Conservation (phyloP, 2,888 invertebrate species). For the Anorthoa munda region DNA sequence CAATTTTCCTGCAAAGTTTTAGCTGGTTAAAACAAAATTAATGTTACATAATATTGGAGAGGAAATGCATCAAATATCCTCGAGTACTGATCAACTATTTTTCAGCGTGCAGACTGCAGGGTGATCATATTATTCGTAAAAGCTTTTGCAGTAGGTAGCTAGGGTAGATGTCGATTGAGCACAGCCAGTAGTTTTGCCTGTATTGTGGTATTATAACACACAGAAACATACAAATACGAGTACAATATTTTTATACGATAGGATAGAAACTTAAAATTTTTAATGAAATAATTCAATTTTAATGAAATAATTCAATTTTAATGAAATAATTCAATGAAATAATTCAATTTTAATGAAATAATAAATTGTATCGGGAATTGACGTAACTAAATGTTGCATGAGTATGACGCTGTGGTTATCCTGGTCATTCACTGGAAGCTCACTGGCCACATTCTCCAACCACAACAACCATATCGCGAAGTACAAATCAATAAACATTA, state of each 20-base stretch:
- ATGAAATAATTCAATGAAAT: background rate
- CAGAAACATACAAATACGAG: no score
- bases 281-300: no score
- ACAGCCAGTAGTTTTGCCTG: background rate
- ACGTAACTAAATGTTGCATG: slow-evolving; percentile 3
- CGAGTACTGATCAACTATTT: background rate
- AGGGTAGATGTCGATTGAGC: background rate
- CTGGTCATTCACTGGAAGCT: background rate
- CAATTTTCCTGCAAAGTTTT: slow-evolving; percentile 17
- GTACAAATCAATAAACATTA: background rate
- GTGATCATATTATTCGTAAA: background rate
- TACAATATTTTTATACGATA: no score
- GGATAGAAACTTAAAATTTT: background rate
- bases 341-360: background rate
- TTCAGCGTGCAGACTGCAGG: background rate
- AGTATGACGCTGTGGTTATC: background rate
- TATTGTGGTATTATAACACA: background rate
- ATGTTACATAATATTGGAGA: background rate
- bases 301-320: background rate
- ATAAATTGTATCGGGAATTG: background rate
- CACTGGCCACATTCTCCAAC: background rate
- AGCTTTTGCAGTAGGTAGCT: background rate
- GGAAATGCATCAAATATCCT: slow-evolving; percentile 21
- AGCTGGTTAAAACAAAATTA: background rate
- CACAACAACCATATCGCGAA: slow-evolving; percentile 6